Conservation (phyloP, 2,797 vertebrate species). For the Microhierax caerulescens region DNA sequence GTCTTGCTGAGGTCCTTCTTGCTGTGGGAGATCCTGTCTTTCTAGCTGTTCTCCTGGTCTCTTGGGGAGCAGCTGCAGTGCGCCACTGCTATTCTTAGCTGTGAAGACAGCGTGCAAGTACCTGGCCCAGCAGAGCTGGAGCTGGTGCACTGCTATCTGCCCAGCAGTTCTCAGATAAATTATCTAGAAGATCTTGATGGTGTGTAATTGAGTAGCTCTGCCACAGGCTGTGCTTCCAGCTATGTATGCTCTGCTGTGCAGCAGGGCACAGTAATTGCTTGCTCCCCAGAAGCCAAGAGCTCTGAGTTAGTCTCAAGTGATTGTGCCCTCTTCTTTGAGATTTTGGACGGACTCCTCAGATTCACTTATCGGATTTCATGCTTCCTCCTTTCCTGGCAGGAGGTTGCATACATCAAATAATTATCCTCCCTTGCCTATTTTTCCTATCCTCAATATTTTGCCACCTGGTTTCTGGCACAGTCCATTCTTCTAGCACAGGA, state of each 20-base stretch:
- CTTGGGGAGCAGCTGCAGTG: slow-evolving; percentile 67
- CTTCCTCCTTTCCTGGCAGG: neutral
- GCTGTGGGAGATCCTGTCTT: slow-evolving; percentile 42
- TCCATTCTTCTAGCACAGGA: neutral
- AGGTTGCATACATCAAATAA: neutral
- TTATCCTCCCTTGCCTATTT: neutral
- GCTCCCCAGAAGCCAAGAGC: neutral
- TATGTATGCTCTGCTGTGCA: slow-evolving; percentile 8
- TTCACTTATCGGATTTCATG: neutral
- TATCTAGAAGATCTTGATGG: slow-evolving; percentile 57
- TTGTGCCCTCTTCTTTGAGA: neutral
- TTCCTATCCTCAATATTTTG: neutral
- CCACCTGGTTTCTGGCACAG: neutral
- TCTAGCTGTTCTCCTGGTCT: slow-evolving; percentile 25
- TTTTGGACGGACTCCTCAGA: neutral
- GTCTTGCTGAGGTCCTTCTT: neutral
- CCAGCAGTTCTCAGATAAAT: slow-evolving; percentile 57
- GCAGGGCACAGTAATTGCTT: neutral
- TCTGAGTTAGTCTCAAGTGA: neutral
- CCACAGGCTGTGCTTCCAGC: slow-evolving; percentile 63
- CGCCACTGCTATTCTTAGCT: slow-evolving; percentile 68
- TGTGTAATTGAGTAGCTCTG: slow-evolving; percentile 60
- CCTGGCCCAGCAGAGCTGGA: slow-evolving; percentile 57
- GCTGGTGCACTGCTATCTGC: slow-evolving; percentile 46
- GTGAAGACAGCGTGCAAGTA: slow-evolving; percentile 31